Percentiles rank a stretch among this genome's conserved stretches.
These are phyloP conservation scores for Eidolon helvum DNA, from an alignment of 2,113 vertebrate genomes.

Conservation along the genomic window DNA sequence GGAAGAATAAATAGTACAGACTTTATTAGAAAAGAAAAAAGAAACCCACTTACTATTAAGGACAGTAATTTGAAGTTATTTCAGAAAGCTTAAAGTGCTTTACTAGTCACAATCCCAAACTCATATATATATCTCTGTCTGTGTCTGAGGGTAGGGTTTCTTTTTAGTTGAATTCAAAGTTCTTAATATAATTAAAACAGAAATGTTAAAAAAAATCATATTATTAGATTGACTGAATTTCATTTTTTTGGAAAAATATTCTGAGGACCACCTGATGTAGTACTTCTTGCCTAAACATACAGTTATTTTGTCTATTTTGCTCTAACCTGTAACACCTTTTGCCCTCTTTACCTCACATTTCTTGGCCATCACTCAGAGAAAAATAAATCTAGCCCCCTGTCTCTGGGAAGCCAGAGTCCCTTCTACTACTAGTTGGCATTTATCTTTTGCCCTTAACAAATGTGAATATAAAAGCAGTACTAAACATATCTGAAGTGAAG, in stretches of 20 bases:
- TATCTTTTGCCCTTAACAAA: constrained; percentile 41
- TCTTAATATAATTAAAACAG: constrained; percentile 6
- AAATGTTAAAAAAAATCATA: constrained; percentile 1
- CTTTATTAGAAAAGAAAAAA: constrained; percentile 80
- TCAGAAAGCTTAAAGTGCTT: constrained; percentile 81
- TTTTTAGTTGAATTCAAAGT: not conserved
- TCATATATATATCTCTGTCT: constrained; percentile 47
- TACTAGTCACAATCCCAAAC: constrained; percentile 71
- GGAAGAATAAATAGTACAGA: constrained; percentile 75
- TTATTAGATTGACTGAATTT: not conserved
- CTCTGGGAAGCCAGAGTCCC: not conserved
- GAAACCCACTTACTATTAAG: constrained; percentile 76
- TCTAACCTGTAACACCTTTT: not conserved
- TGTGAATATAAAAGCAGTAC: not conserved
- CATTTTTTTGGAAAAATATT: constrained; percentile 41
- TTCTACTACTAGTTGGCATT: not conserved
- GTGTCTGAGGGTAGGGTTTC: constrained; percentile 44
- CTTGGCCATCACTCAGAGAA: not conserved
- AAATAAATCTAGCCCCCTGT: not conserved
- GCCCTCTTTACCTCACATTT: not conserved
- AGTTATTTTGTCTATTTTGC: not conserved
- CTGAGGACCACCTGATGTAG: not conserved
- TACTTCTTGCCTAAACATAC: not conserved
- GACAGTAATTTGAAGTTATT: constrained; percentile 77
- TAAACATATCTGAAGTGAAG: constrained; percentile 45